Conservation (phyloP, 2,797 vertebrate species). For the Melanotaenia parkinsoni region DNA sequence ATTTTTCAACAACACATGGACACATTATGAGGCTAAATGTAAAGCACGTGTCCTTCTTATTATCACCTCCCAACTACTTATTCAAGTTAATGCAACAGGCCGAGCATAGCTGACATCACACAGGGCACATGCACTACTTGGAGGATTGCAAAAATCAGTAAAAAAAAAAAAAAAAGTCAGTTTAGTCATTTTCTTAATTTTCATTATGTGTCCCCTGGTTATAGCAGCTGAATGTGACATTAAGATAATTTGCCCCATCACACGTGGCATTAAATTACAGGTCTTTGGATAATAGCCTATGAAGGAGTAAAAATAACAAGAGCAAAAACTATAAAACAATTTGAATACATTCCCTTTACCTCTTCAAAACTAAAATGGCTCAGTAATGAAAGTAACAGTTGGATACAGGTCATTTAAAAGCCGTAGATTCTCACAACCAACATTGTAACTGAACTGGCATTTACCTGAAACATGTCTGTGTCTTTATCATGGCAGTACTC, state of each 20-base stretch:
- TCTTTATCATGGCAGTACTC: slow-evolving; percentile 98
- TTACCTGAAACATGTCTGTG: slow-evolving; percentile 99
- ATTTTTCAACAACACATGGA: slow-evolving; percentile 32
- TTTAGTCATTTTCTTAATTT: background rate
- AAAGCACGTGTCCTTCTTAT: slow-evolving; percentile 35
- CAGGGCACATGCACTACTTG: slow-evolving; percentile 5
- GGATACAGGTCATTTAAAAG: background rate
- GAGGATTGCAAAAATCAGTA: background rate
- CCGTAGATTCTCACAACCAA: background rate
- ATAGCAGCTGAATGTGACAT: background rate
- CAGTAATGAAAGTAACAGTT: background rate
- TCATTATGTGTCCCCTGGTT: background rate
- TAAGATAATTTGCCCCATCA: background rate
- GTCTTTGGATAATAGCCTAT: background rate
- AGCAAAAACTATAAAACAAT: background rate
- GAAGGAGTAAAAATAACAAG: background rate
- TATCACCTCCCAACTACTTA: slow-evolving; percentile 26
- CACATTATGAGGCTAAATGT: slow-evolving; percentile 17
- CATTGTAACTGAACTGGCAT: background rate
- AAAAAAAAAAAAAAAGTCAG: background rate
- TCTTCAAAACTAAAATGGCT: background rate
- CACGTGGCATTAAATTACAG: background rate
- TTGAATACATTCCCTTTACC: background rate
- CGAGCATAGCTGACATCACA: slow-evolving; percentile 18
- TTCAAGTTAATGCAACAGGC: slow-evolving; percentile 43